Evolutionary conservation across 2,797 vertebrate genomes (phyloP).

Genomic region (Neosilurus hyrtlii): DNA sequence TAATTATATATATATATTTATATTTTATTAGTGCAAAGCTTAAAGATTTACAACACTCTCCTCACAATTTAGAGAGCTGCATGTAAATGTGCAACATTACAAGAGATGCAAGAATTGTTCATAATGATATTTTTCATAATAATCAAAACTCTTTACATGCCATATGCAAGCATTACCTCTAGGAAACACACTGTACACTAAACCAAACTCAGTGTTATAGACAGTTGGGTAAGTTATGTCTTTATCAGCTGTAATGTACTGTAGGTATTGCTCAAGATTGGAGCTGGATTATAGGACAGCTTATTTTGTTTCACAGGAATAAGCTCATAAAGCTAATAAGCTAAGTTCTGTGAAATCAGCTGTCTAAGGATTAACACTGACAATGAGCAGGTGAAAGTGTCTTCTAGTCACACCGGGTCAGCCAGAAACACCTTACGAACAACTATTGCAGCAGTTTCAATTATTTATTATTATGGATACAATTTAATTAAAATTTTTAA

Average conservation of each 20-base stretch:
- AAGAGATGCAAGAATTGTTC: not conserved
- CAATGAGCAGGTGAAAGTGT: constrained; percentile 47
- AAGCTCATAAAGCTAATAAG: constrained; percentile 61
- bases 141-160: not conserved
- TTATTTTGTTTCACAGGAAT: constrained; percentile 54
- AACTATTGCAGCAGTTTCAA: not conserved
- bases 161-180: constrained; percentile 52
- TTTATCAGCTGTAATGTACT: constrained; percentile 23
- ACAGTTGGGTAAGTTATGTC: constrained; percentile 19
- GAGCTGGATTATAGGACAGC: constrained; percentile 57
- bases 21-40: too few relatives aligned
- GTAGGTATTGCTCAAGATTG: constrained; percentile 39
- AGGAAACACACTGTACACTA: constrained; percentile 54
- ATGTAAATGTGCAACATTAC: not conserved
- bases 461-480: not conserved
- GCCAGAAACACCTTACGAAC: constrained; percentile 8
- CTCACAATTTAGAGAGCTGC: not conserved
- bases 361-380: constrained; percentile 59
- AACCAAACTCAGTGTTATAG: constrained; percentile 52
- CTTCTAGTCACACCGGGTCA: constrained; percentile 20
- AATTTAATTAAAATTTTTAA: too few relatives aligned
- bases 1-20: too few relatives aligned
- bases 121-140: not conserved
- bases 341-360: constrained; percentile 57
- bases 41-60: not conserved